A percentile compares a stretch with the other conserved stretches of the same genome.
phyloP scores from a whole-genome alignment of 2,113 vertebrate species.

The Callithrix jacchus region DNA sequence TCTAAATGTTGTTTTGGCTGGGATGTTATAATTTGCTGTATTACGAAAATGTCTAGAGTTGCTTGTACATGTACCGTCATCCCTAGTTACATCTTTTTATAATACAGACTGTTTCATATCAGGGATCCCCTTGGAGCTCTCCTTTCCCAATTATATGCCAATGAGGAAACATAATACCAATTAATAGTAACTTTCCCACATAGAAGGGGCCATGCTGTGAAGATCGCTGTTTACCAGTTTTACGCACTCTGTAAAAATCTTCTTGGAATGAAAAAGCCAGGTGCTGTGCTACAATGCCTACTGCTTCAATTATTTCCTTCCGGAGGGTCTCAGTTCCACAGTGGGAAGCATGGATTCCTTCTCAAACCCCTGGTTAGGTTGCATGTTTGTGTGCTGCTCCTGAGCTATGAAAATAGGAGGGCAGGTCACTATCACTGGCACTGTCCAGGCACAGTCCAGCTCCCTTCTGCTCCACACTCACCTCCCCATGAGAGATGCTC shows the following conservation, averaged over 20 bases:
- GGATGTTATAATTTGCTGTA: constrained; percentile 56
- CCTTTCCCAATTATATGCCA: constrained; percentile 35
- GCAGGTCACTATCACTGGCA: neutral
- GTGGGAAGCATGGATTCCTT: neutral
- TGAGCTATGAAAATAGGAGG: neutral
- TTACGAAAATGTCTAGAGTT: constrained; percentile 45
- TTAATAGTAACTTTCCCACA: neutral
- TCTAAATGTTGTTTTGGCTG: constrained; percentile 74
- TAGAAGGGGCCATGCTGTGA: neutral
- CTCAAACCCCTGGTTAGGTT: neutral
- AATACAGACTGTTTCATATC: constrained; percentile 42
- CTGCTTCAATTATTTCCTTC: neutral
- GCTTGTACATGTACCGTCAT: neutral
- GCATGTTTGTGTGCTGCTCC: neutral
- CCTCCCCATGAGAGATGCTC: neutral
- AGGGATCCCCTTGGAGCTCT: neutral
- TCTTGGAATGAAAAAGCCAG: neutral
- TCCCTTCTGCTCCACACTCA: neutral
- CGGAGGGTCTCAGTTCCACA: neutral
- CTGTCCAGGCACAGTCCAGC: neutral
- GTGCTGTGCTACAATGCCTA: too few relatives aligned
- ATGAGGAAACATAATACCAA: neutral
- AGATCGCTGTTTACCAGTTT: neutral
- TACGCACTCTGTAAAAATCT: neutral
- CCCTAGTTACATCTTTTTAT: constrained; percentile 48